A percentile compares a stretch with the other conserved stretches of the same genome.
These are phyloP conservation scores for Aselliscus stoliczkanus DNA, from an alignment of 2,797 vertebrate genomes.

Conservation along the genomic window DNA sequence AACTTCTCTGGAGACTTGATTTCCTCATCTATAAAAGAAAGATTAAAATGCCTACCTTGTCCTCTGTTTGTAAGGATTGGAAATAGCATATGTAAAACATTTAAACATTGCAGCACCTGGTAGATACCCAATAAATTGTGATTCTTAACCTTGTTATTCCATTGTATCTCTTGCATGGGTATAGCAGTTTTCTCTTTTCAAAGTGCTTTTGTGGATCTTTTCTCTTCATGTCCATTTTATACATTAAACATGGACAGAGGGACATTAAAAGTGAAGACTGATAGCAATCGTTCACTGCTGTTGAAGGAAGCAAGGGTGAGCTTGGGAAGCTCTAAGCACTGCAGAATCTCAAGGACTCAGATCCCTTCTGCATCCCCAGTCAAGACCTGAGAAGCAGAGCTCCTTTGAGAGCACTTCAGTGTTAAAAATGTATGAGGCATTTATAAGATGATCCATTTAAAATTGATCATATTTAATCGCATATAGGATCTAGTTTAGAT, in stretches of 20 bases:
- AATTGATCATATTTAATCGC: conserved; percentile 53
- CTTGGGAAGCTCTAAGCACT: not conserved
- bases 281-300: not conserved
- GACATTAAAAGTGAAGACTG: not conserved
- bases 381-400: not conserved
- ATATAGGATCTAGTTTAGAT: conserved; percentile 51
- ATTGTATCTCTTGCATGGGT: not conserved
- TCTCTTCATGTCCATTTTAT: not conserved
- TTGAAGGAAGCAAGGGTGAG: not conserved
- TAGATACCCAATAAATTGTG: not conserved
- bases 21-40: conserved; percentile 9
- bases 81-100: not conserved
- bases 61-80: not conserved
- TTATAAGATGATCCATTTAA: conserved; percentile 52
- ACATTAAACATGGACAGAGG: not conserved
- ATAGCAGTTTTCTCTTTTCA: not conserved
- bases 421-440: conserved; percentile 41
- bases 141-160: not conserved
- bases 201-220: not conserved
- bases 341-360: conserved; percentile 14
- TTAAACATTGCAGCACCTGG: not conserved
- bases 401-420: conserved; percentile 10
- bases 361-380: not conserved
- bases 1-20: not conserved
- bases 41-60: not conserved